Conservation (phyloP, 2,888 invertebrate genomes). For the Andrena minutula region DNA sequence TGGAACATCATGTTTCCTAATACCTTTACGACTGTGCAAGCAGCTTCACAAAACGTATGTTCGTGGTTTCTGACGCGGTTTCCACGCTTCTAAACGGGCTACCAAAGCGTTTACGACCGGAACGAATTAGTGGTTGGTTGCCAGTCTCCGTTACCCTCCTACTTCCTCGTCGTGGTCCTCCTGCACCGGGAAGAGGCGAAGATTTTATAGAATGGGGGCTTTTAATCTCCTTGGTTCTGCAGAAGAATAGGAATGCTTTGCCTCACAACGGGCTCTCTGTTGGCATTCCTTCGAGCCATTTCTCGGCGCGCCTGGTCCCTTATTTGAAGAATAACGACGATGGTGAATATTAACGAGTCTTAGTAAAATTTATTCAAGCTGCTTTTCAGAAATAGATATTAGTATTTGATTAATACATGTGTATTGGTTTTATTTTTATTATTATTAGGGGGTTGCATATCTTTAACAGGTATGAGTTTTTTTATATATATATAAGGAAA, state of each 20-base stretch:
- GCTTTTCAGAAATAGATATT: too few relatives aligned
- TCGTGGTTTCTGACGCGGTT: slow-evolving; percentile 16
- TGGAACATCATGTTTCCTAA: slow-evolving; percentile 75
- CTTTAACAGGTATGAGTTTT: too few relatives aligned
- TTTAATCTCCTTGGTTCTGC: slow-evolving; percentile 1
- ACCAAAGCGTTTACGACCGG: slow-evolving; percentile 67
- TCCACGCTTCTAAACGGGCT: slow-evolving; percentile 13
- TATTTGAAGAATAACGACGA: too few relatives aligned
- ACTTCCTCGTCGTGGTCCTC: not conserved
- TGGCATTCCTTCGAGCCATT: not conserved
- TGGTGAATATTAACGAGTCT: too few relatives aligned
- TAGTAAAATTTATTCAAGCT: too few relatives aligned
- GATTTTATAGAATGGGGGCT: not conserved
- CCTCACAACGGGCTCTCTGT: not conserved
- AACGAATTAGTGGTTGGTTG: slow-evolving; percentile 65
- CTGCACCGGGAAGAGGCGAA: not conserved
- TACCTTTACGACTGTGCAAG: slow-evolving; percentile 74
- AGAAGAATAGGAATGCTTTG: not conserved
- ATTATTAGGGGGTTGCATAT: too few relatives aligned
- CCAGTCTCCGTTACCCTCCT: slow-evolving; percentile 5
- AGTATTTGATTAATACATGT: too few relatives aligned
- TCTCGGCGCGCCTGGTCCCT: too few relatives aligned
- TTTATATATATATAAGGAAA: too few relatives aligned
- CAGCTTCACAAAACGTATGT: slow-evolving; percentile 55
- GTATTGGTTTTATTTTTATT: too few relatives aligned